Evolutionary conservation across 2,888 invertebrate species (phyloP), one percentile per base, ranked within the genome.

Genomic region (Acrobasis repandana): DNA sequence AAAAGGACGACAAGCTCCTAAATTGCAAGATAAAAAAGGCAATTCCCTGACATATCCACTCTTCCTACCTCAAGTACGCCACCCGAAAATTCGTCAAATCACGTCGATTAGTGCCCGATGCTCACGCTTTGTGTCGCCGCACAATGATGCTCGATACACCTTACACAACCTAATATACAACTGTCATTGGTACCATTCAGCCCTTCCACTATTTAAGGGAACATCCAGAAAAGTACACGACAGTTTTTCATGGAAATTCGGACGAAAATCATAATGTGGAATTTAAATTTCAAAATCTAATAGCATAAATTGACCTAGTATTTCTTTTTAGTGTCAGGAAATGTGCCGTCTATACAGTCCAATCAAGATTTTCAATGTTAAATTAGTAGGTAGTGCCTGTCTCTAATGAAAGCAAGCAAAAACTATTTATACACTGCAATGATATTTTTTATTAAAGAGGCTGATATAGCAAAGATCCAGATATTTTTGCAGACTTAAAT

Each of bases 91-190:
- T 65, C 74, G 92, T 78, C 86, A 79, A 84, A 85, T 92, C 91
- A 92, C 84, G 91, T 86, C 92, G 91, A 91, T 92, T 91, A 91
- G 90, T 83, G 82, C 69, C 75, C 81, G 78, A 84, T 88, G 88
- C 85, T 85, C 80, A 88, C 84, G 79, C 80, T 86, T 90, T 90
- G 88, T 90, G 75, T 70, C 66, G 68, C 78, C 69, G 80, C 85
- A 89, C 90, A 90, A 90, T 79, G 79, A 77, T 76, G 73, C 70
- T 74, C 79, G 76, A 77, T 73, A 74, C 69, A 63, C 64, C 75
- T 89, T 88, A 86, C 80, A 83, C 87, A 87, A 88, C 81, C 83
- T 81, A 85, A 85, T 85, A 82, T 75, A 67, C 71, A 77, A 71
- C 79, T 76, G 77, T 75, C 84, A 83, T 83, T 86, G 80, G 77